Conservation (phyloP, 2,888 invertebrate species). For the Punctoribates punctum region DNA sequence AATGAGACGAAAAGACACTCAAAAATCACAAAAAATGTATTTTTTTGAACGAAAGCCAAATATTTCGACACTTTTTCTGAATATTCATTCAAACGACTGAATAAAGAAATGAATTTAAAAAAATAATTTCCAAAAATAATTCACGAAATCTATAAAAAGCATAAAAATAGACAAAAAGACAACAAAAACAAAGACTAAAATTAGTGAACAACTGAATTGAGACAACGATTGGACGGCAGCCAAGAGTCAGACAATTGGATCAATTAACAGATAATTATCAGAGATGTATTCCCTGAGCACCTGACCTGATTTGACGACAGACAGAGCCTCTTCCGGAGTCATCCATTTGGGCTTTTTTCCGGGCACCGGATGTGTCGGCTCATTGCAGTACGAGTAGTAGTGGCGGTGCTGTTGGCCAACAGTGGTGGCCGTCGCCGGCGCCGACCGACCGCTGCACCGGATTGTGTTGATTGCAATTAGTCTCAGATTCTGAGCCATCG, state of each 20-base stretch:
- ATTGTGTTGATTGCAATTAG: not conserved
- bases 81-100: not conserved
- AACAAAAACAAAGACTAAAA: not conserved
- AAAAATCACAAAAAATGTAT: too few species aligned
- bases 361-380: conserved; percentile 70
- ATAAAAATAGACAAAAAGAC: not conserved
- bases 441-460: not conserved
- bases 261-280: too few species aligned
- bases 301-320: conserved; percentile 73
- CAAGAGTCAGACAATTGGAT: too few species aligned
- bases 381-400: conserved; percentile 64
- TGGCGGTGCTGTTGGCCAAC: not conserved
- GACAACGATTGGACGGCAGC: conserved; percentile 50
- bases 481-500: not conserved
- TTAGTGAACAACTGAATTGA: not conserved
- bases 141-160: too few species aligned
- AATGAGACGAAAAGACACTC: too few species aligned
- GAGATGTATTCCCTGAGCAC: too few species aligned
- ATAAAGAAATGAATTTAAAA: too few species aligned
- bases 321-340: conserved; percentile 71
- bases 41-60: too few species aligned
- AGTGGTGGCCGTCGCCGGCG: not conserved
- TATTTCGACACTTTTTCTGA: too few species aligned
- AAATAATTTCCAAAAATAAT: too few species aligned
- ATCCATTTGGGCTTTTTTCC: conserved; percentile 69